Evolutionary conservation across 1,140 invertebrate species (phyloP).

Genomic region (Paraescarpia echinospica): DNA sequence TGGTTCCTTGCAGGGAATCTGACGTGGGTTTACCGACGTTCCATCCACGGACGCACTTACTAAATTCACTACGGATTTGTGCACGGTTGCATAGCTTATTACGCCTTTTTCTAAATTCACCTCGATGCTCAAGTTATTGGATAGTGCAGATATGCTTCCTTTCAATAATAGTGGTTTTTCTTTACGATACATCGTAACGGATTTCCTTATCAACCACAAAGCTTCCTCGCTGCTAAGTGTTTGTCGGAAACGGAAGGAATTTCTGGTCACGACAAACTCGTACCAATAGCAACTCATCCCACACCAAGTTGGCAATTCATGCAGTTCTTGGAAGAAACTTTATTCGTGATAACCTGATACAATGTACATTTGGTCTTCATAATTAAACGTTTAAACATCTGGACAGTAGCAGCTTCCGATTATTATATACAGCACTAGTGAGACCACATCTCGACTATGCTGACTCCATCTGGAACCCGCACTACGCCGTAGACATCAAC

Average conservation of each 20-base stretch:
- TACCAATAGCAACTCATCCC: background rate
- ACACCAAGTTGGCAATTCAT: background rate
- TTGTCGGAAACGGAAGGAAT: background rate
- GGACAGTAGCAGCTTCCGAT: no score
- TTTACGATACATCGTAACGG: conserved; percentile 30
- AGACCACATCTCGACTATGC: no score
- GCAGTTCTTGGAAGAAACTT: no score
- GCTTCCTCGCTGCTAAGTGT: background rate
- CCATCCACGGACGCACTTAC: conserved; percentile 46
- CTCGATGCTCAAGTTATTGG: conserved; percentile 49
- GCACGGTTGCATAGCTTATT: conserved; percentile 49
- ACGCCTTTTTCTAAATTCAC: conserved; percentile 42
- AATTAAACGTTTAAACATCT: no score
- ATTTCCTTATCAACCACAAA: background rate
- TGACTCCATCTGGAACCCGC: no score
- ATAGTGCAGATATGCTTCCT: conserved; percentile 47
- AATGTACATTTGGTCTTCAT: no score
- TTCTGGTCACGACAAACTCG: background rate
- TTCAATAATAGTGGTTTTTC: conserved; percentile 50
- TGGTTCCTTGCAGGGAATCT: conserved; percentile 53
- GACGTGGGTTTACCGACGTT: conserved; percentile 44
- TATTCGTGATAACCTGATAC: no score
- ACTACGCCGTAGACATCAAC: no score
- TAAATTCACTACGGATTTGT: conserved; percentile 52
- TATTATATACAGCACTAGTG: no score